Percentiles rank a stretch among this genome's conserved stretches.
These are phyloP conservation scores for Sylvia borin DNA, from an alignment of 2,797 vertebrate genomes.

Conservation along the genomic window DNA sequence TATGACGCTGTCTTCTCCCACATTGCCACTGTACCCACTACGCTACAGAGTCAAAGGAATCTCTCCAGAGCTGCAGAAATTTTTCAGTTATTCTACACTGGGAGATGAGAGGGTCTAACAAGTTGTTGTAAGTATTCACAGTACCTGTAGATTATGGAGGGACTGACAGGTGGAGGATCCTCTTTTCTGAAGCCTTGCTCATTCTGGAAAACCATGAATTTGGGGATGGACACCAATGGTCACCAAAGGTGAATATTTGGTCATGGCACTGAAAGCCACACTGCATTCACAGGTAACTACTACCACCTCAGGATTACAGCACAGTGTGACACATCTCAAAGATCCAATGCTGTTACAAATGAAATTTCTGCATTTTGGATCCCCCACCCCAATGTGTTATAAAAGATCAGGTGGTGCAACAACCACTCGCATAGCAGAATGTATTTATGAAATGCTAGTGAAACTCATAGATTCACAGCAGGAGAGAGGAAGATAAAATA, in stretches of 20 bases:
- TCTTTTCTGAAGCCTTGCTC: background rate
- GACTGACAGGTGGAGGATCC: background rate
- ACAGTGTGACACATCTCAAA: rapidly evolving
- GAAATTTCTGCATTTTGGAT: background rate
- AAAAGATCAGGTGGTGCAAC: background rate
- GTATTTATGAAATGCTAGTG: background rate
- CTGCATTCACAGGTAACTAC: background rate
- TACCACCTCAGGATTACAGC: background rate
- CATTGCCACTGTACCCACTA: background rate
- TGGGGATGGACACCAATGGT: background rate
- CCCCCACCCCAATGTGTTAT: background rate
- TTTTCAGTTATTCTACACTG: background rate
- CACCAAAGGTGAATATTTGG: background rate
- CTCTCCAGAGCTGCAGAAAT: background rate
- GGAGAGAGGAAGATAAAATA: background rate
- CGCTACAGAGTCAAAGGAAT: background rate
- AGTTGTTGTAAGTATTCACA: background rate
- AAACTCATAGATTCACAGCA: background rate
- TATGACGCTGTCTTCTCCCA: background rate
- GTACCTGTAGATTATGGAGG: background rate
- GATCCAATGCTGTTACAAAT: background rate
- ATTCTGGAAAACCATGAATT: background rate
- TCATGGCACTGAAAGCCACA: background rate
- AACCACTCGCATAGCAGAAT: background rate
- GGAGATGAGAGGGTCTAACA: background rate